These are phyloP conservation scores for Myotis daubentonii DNA, from an alignment of 2,797 vertebrate species.

Conservation along the genomic window DNA sequence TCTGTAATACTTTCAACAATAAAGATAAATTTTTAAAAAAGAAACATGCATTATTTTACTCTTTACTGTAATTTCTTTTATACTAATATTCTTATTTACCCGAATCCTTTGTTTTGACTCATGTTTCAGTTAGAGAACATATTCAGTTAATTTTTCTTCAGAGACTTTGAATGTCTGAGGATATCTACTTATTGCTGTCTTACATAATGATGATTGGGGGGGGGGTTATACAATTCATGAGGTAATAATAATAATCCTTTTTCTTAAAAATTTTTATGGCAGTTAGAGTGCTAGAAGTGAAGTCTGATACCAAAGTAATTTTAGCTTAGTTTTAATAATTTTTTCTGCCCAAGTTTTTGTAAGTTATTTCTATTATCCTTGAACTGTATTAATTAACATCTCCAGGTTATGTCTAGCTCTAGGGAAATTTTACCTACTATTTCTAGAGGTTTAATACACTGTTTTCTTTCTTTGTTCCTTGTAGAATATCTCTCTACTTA, in stretches of 20 bases:
- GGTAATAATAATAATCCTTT: not conserved
- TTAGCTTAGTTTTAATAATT: not conserved
- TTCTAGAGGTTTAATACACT: not conserved
- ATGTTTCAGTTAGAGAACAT: not conserved
- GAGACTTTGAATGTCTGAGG: not conserved
- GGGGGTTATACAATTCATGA: not conserved
- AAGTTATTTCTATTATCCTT: not conserved
- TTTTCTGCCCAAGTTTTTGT: not conserved
- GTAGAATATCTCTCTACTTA: not conserved
- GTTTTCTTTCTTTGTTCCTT: not conserved
- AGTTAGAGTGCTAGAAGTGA: not conserved
- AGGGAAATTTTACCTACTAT: not conserved
- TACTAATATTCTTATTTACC: not conserved
- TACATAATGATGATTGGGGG: not conserved
- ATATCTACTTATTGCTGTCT: not conserved
- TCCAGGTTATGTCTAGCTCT: not conserved
- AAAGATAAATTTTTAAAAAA: not conserved
- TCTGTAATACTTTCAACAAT: too few species aligned
- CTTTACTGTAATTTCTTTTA: not conserved
- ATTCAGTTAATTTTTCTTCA: constrained; percentile 9
- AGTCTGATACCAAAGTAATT: not conserved
- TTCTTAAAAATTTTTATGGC: not conserved
- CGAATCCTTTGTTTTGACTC: not conserved
- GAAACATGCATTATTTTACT: not conserved
- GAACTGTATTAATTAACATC: not conserved